phyloP scores from a whole-genome alignment of 2,888 invertebrate species.

The Drosophila kambysellisi region DNA sequence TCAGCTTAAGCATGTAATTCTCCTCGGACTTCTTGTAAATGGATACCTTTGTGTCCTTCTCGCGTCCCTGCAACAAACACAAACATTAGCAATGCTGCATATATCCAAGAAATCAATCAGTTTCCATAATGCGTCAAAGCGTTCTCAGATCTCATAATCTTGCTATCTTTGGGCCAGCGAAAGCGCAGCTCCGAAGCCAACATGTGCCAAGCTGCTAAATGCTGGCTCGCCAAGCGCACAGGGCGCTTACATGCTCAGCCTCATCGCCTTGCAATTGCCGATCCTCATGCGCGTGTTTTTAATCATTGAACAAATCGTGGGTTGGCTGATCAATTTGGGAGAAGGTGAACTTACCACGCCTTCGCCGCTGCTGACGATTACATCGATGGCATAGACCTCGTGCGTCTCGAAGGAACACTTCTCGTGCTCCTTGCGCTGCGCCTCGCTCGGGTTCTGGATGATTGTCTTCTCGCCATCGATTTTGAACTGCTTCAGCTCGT shows the following conservation, averaged over 20 bases:
- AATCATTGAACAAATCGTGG: slow-evolving; percentile 82
- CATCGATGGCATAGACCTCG: slow-evolving; percentile 99
- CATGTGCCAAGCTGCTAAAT: slow-evolving; percentile 35
- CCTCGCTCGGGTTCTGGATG: slow-evolving; percentile 98
- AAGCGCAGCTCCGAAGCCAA: slow-evolving; percentile 39
- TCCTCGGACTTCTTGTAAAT: slow-evolving; percentile 99
- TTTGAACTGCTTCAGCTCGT: slow-evolving; percentile 97
- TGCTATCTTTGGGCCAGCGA: slow-evolving; percentile 81
- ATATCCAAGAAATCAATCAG: background rate
- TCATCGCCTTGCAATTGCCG: slow-evolving; percentile 54
- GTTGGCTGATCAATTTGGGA: no score
- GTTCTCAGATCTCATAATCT: slow-evolving; percentile 86
- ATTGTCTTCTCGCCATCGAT: slow-evolving; percentile 99
- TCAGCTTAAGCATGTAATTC: slow-evolving; percentile 98
- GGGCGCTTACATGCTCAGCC: slow-evolving; percentile 46
- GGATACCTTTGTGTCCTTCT: slow-evolving; percentile 97
- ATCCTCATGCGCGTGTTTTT: slow-evolving; percentile 84
- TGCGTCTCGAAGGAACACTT: slow-evolving; percentile 97
- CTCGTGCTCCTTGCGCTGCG: slow-evolving; percentile 98
- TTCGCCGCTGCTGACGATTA: slow-evolving; percentile 98
- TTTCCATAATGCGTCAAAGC: background rate
- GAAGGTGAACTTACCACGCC: slow-evolving; percentile 89
- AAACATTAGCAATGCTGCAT: slow-evolving; percentile 25
- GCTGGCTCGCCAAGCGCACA: slow-evolving; percentile 39
- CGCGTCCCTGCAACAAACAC: slow-evolving; percentile 89